These are phyloP conservation scores for Hydraecia micacea DNA, from an alignment of 2,888 invertebrate species.

Conservation along the genomic window DNA sequence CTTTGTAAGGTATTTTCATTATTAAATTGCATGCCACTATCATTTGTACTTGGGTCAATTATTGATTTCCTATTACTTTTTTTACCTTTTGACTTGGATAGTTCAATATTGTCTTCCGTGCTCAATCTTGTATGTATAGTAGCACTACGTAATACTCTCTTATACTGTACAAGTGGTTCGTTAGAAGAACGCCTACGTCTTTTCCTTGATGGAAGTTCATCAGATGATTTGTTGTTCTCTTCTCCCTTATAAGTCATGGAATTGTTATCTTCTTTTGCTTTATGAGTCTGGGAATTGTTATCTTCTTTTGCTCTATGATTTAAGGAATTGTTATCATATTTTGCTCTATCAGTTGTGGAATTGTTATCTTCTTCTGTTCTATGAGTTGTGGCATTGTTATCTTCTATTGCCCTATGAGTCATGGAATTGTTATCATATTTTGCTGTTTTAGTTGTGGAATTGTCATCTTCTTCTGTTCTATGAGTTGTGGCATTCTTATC, in stretches of 20 bases:
- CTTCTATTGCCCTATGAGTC: not conserved
- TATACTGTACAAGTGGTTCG: constrained; percentile 54
- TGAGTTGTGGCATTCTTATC: not conserved
- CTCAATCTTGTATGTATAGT: constrained; percentile 28
- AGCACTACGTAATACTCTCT: constrained; percentile 76
- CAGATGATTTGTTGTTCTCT: constrained; percentile 11
- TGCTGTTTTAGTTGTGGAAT: not conserved
- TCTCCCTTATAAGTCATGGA: not conserved
- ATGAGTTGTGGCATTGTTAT: not conserved
- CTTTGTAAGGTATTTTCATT: not conserved
- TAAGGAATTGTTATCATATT: not conserved
- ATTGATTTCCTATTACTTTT: constrained; percentile 18
- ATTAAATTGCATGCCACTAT: constrained; percentile 7
- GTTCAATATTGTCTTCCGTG: constrained; percentile 38
- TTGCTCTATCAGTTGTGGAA: not conserved
- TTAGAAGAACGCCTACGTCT: constrained; percentile 66
- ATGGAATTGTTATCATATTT: not conserved
- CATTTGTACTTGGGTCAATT: not conserved
- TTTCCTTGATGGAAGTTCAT: constrained; percentile 56
- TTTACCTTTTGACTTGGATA: constrained; percentile 5
- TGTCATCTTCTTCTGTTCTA: constrained; percentile 7
- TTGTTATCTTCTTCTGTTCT: constrained; percentile 7
- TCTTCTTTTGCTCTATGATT: not conserved
- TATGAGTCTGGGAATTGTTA: not conserved
- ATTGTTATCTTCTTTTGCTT: constrained; percentile 6